Conservation (phyloP, 2,113 vertebrate species). For the Ailuropoda melanoleuca region DNA sequence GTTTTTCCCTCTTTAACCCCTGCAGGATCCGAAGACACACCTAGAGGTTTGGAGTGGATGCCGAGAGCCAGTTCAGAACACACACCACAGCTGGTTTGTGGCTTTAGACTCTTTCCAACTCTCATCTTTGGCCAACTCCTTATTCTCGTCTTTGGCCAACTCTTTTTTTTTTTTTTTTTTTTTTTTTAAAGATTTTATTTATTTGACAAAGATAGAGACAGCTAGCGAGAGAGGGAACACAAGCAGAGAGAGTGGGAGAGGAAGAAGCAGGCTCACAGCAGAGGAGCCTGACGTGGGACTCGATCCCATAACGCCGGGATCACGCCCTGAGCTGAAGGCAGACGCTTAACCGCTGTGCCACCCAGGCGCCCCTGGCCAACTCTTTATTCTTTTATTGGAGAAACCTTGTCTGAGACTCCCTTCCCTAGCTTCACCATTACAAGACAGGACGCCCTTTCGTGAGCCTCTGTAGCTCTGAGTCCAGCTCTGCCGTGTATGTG, state of each 20-base stretch:
- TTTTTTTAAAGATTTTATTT: no score
- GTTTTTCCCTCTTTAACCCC: neutral
- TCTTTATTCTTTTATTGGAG: neutral
- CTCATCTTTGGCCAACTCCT: neutral
- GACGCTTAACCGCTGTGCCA: no score
- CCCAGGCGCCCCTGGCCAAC: no score
- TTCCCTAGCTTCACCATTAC: neutral
- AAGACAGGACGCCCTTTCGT: neutral
- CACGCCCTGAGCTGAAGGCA: no score
- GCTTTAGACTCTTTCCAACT: neutral
- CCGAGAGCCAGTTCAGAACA: neutral
- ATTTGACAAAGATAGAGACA: no score
- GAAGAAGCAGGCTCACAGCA: no score
- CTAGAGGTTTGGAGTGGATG: neutral
- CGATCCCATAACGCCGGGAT: no score
- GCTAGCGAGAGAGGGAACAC: no score
- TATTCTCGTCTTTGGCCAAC: no score
- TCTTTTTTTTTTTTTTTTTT: neutral
- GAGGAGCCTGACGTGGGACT: no score
- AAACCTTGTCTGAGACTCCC: neutral
- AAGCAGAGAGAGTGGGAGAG: no score
- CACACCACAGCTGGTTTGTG: neutral
- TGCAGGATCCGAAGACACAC: neutral
- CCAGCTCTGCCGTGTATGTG: neutral
- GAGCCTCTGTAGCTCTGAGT: neutral